Evolutionary conservation across 1,140 invertebrate genomes (phyloP).

Genomic region (Drosophila orosa): DNA sequence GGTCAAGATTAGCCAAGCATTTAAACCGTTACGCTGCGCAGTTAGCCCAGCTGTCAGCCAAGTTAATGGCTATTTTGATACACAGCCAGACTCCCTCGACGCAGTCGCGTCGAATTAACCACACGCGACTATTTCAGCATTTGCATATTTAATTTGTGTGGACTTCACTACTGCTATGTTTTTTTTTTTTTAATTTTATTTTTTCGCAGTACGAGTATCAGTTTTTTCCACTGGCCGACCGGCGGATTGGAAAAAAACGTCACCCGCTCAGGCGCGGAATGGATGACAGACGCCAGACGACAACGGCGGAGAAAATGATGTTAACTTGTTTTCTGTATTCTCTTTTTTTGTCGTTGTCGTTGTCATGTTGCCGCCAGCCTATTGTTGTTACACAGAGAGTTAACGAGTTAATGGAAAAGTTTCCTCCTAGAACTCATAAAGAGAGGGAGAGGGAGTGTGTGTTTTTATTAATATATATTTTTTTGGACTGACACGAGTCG

Average conservation of each 20-base stretch:
- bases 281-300: conserved; percentile 64
- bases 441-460: conserved; percentile 14
- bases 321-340: conserved; percentile 47
- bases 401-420: conserved; percentile 80
- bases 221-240: conserved; percentile 45
- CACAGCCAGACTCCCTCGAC: conserved; percentile 10
- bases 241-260: conserved; percentile 52
- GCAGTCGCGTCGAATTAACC: conserved; percentile 47
- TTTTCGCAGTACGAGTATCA: conserved; percentile 37
- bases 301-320: conserved; percentile 46
- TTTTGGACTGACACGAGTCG: conserved; percentile 47
- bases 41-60: conserved; percentile 20
- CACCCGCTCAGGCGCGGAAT: conserved; percentile 59
- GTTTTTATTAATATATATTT: conserved; percentile 26
- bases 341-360: conserved; percentile 14
- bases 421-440: conserved; percentile 57
- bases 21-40: conserved; percentile 65
- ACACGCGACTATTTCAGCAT: conserved; percentile 50
- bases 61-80: conserved; percentile 14
- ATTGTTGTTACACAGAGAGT: conserved; percentile 65
- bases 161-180: conserved; percentile 41
- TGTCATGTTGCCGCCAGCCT: conserved; percentile 38
- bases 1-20: conserved; percentile 57
- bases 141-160: conserved; percentile 64
- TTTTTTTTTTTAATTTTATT: background rate